These are phyloP conservation scores for Panagrolaimus sp. DNA, from an alignment of 1,140 invertebrate species.

Conservation along the genomic window DNA sequence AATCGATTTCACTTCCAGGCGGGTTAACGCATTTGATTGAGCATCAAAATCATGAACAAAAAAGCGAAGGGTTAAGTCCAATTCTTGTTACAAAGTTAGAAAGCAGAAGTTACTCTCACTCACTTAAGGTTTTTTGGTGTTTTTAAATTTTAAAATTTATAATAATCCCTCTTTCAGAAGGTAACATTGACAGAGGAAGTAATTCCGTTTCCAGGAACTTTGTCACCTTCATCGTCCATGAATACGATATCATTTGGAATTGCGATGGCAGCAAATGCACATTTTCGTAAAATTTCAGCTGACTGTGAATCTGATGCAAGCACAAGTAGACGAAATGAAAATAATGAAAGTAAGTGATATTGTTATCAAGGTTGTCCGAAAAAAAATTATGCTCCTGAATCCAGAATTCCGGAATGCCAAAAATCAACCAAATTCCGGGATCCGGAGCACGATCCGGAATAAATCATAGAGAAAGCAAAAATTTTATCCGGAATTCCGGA, in stretches of 20 bases:
- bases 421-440: too few species aligned
- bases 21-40: too few species aligned
- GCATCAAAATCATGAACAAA: too few species aligned
- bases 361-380: too few species aligned
- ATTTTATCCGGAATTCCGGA: too few species aligned
- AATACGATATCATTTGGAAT: not conserved
- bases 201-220: slow-evolving; percentile 5
- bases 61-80: not conserved
- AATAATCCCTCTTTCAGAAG: not conserved
- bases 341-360: too few species aligned
- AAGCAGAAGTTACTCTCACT: not conserved
- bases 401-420: too few species aligned
- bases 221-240: not conserved
- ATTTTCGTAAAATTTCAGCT: slow-evolving; percentile 14
- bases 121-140: slow-evolving; percentile 4
- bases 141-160: not conserved
- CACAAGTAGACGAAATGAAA: not conserved
- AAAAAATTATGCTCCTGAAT: too few species aligned
- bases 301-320: not conserved
- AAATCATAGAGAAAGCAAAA: too few species aligned
- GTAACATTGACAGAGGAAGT: slow-evolving; percentile 2
- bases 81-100: not conserved
- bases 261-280: not conserved
- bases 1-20: too few species aligned
- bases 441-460: too few species aligned